Base-by-base conservation (phyloP, 1,140 invertebrate genomes). In the Belonocnema kinseyi region DNA sequence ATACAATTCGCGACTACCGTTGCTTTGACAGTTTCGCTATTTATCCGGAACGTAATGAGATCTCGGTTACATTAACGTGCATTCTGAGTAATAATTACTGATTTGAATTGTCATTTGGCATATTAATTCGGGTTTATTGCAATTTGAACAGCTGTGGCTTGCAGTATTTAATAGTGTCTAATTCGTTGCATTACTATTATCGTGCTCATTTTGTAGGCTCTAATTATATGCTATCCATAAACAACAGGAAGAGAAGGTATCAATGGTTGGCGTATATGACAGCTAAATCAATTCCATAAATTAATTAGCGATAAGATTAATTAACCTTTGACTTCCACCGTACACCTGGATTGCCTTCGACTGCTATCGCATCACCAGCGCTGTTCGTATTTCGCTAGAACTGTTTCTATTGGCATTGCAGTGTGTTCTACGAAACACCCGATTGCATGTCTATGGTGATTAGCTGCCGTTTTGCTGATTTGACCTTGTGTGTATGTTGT, bases 261-360 rank as follows among this genome's bases (percentile, higher is more conserved):
- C 16, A 16, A 17, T 16, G 14, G 40, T 16, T 5, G 8, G 58
- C 61, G 72, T 50, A 51, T 13, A 73, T 5, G 26, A 61, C 50
- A 73, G 75, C 54, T 74, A 78, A 85, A 85, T 83, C 72, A 70
- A 56, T 78, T 75, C 78, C 77, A 77, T 82, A 88, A 90, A 89
- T 90, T 88, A 89, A 90, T 90, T 87, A 88, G 80, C 82, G 85
- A 87, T 89, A 89, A 88, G 85, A 90, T 89, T 90, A 89, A 90
- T 90, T 86, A 86, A 77, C 78, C 78, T 72, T 72, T 5, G 56
- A 61, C 16, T 21, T 50, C 33, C 16, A 40, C 53, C 51, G 46
- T 61, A 73, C 70, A 52, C 13, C 72, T 46, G 74, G 46, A n/a
- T 8, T 72, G 72, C 73, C 74, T 79, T 76, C 53, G 52, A 72